Evolutionary conservation across 2,888 invertebrate species (phyloP).

Genomic region (Chelonus formosanus): DNA sequence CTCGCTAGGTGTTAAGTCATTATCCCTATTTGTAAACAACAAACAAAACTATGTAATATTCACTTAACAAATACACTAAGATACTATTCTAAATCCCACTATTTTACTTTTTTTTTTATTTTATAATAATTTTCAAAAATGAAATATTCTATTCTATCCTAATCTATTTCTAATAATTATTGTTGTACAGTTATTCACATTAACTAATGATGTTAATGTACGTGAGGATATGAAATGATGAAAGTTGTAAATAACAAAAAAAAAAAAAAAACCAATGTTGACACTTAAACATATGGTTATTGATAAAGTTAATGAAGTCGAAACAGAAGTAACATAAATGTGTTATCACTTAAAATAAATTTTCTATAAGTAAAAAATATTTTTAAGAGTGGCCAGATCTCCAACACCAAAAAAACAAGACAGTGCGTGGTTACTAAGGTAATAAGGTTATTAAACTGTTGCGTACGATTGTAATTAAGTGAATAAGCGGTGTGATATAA

Average conservation of each 20-base stretch:
- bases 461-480: slow-evolving; percentile 22
- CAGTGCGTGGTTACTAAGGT: slow-evolving; percentile 25
- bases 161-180: too few species aligned
- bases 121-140: too few species aligned
- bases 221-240: too few species aligned
- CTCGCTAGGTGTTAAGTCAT: slow-evolving; percentile 62
- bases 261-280: too few species aligned
- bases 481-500: slow-evolving; percentile 23
- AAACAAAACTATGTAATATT: slow-evolving; percentile 46
- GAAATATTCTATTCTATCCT: too few species aligned
- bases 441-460: slow-evolving; percentile 1
- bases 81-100: neutral
- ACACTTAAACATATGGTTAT: too few species aligned
- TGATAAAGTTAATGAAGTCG: too few species aligned
- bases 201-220: too few species aligned
- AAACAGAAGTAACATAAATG: neutral
- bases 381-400: slow-evolving; percentile 60
- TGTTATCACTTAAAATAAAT: slow-evolving; percentile 12
- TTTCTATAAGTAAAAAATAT: slow-evolving; percentile 32
- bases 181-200: too few species aligned
- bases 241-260: too few species aligned
- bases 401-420: slow-evolving; percentile 54
- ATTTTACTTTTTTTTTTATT: too few species aligned
- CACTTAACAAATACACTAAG: slow-evolving; percentile 1
- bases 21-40: slow-evolving; percentile 60